Conservation (phyloP, 2,888 invertebrate species). For the Spilosoma lubricipeda region DNA sequence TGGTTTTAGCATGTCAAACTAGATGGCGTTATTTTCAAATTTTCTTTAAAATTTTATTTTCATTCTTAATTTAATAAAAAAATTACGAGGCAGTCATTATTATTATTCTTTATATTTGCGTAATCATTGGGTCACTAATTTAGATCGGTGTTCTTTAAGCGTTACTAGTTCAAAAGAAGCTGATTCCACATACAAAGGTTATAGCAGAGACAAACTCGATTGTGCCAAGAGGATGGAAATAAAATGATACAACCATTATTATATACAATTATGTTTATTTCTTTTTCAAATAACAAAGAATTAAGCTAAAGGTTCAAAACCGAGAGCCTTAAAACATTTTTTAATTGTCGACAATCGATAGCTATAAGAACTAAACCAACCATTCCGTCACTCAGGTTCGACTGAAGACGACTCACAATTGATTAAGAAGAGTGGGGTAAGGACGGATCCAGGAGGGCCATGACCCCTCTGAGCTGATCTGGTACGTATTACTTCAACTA, state of each 20-base stretch:
- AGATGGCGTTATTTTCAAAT: constrained; percentile 3
- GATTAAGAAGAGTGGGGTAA: background rate
- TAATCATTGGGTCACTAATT: too few species aligned
- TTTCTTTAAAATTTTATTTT: background rate
- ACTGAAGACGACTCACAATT: constrained; percentile 30
- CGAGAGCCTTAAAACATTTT: constrained; percentile 70
- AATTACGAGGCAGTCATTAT: background rate
- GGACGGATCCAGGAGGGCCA: background rate
- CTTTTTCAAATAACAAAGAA: constrained; percentile 82
- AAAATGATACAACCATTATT: constrained; percentile 51
- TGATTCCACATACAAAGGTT: background rate
- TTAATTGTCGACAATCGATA: constrained; percentile 61
- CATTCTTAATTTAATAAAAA: too few species aligned
- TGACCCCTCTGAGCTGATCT: background rate
- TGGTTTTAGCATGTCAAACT: background rate
- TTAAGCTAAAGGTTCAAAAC: constrained; percentile 82
- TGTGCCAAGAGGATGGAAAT: background rate
- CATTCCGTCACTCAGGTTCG: constrained; percentile 29
- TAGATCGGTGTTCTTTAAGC: too few species aligned
- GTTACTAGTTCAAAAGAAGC: too few species aligned
- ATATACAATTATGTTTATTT: constrained; percentile 83
- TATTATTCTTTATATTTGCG: too few species aligned
- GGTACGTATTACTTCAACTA: background rate
- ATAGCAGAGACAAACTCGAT: background rate
- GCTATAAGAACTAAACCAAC: constrained; percentile 52